Evolutionary conservation across 2,113 vertebrate species (phyloP), one percentile per base, ranked within the genome.

Genomic region (Tyto alba): DNA sequence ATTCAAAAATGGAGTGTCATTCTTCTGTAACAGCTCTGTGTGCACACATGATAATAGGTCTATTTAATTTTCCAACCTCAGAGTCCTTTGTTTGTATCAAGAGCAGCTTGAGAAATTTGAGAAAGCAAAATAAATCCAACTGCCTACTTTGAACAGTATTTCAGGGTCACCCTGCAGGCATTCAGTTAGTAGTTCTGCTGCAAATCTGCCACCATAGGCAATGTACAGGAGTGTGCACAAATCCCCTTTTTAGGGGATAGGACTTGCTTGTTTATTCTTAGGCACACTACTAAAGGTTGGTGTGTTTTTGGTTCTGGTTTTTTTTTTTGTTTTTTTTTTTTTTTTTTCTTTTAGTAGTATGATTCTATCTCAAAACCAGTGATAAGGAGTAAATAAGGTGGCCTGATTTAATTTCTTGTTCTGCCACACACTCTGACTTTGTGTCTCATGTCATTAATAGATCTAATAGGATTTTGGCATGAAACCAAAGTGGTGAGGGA

Each of bases 381-480:
- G 86, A 80, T 92, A 76, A 41, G 50, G 34, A 85, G 53, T 75
- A 81, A 95, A 95, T 91, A 95, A 96, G 40, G 73, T n/a, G 50
- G 48, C 88, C 79, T 80, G 41, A 71, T 95, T 90, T 80, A 71
- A 92, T 96, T 94, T 95, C 90, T 93, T 94, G 55, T 95, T 95
- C 91, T 93, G 71, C 72, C 87, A 80, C 87, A 81, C 67, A 83
- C 69, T 78, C 87, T 78, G 95, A 96, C 85, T 97, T 96, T 85
- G 77, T 85, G 55, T 88, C 87, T 90, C 34, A 3, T 29, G 81
- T 93, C 84, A 25, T 81, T 95, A 92, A 80, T 41, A 87, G 94
- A 89, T 72, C 77, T 96, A 96, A 94, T 91, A 87, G 89, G 96
- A 95, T 94, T 93, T 90, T 88, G 74, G 94, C 69, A 10, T 29